These are phyloP conservation scores for Vireo griseus DNA, from an alignment of 2,797 vertebrate species.

Conservation along the genomic window DNA sequence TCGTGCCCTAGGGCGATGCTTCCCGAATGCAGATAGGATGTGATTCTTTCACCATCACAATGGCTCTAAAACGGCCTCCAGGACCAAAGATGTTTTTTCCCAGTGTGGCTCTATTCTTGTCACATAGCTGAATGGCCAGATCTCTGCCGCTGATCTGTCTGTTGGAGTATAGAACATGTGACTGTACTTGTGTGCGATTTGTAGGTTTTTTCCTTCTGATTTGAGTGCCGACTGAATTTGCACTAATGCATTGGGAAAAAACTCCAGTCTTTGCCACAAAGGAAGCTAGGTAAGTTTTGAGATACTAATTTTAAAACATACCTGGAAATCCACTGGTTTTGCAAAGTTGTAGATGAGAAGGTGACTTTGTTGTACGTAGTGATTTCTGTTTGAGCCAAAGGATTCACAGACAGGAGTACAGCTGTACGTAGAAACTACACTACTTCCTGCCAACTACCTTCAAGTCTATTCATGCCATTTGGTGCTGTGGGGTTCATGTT, in stretches of 20 bases:
- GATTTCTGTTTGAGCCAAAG: neutral
- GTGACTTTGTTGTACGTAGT: neutral
- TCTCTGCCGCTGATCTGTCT: neutral
- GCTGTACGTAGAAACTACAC: rapidly evolving
- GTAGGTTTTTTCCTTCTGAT: neutral
- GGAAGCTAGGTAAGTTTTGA: neutral
- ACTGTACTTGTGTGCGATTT: rapidly evolving
- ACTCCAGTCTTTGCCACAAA: neutral
- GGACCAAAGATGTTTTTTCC: rapidly evolving
- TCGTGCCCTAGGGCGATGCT: neutral
- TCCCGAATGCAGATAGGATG: rapidly evolving
- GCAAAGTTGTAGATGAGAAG: rapidly evolving
- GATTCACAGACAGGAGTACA: neutral
- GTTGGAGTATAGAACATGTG: neutral
- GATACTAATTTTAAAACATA: neutral
- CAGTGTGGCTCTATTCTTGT: neutral
- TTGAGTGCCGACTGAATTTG: neutral
- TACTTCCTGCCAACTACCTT: neutral
- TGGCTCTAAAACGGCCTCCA: rapidly evolving
- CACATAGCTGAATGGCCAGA: rapidly evolving
- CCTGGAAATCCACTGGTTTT: neutral
- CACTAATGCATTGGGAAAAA: no score
- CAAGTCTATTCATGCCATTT: rapidly evolving
- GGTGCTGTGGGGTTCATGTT: neutral
- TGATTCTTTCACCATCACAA: neutral